Conservation (phyloP, 2,888 invertebrate genomes). For the Steromphala cineraria region DNA sequence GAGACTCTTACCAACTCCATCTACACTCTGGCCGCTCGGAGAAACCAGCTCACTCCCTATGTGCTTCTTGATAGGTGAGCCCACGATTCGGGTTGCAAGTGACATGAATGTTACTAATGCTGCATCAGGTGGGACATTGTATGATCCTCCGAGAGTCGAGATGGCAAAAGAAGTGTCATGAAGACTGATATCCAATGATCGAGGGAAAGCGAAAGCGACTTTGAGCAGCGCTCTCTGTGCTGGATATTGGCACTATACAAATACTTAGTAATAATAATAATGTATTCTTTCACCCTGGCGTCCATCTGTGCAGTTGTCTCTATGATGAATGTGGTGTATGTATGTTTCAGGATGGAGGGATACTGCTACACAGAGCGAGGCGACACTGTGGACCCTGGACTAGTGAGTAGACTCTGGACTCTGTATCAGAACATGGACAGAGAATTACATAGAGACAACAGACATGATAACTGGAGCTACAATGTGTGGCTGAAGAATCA, state of each 20-base stretch:
- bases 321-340: neutral
- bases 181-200: too few relatives aligned
- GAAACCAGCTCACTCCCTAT: conserved; percentile 42
- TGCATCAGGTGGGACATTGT: too few relatives aligned
- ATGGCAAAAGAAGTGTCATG: too few relatives aligned
- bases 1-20: conserved; percentile 41
- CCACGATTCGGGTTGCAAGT: too few relatives aligned
- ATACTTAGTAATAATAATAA: too few relatives aligned
- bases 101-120: too few relatives aligned
- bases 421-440: conserved; percentile 26
- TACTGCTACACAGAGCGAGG: conserved; percentile 51
- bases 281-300: neutral
- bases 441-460: neutral
- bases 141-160: too few relatives aligned
- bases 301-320: neutral
- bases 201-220: too few relatives aligned
- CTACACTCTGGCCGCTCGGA: conserved; percentile 41
- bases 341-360: conserved; percentile 36
- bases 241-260: neutral
- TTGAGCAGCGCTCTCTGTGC: too few relatives aligned
- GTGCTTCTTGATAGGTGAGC: conserved; percentile 42
- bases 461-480: neutral
- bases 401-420: conserved; percentile 37
- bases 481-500: neutral
- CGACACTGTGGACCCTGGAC: conserved; percentile 33